Conservation (phyloP, 2,888 invertebrate species). For the Parthenolecanium corni region DNA sequence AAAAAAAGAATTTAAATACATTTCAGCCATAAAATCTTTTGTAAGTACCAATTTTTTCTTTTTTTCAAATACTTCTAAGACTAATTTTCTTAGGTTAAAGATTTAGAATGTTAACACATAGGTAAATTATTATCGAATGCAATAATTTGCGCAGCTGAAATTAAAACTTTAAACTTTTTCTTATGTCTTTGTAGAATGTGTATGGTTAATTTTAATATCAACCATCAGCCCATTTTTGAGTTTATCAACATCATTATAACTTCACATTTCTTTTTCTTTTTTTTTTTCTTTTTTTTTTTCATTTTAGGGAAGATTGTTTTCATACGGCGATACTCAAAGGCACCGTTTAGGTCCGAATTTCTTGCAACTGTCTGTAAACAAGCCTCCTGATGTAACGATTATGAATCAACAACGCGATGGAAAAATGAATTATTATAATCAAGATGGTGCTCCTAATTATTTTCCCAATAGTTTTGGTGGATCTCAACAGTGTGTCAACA, state of each 20-base stretch:
- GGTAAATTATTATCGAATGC: too few relatives aligned
- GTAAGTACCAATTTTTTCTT: too few relatives aligned
- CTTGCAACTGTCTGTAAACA: constrained; percentile 88
- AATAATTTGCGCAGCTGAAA: too few relatives aligned
- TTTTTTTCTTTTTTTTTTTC: not conserved
- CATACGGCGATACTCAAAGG: constrained; percentile 84
- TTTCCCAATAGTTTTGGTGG: constrained; percentile 93
- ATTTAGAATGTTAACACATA: too few relatives aligned
- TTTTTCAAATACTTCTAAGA: too few relatives aligned
- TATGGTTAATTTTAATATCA: too few relatives aligned
- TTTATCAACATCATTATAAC: not conserved
- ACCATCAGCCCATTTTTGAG: not conserved
- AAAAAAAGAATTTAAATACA: too few relatives aligned
- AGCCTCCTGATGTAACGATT: constrained; percentile 54
- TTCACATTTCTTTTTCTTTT: too few relatives aligned
- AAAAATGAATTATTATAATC: constrained; percentile 62
- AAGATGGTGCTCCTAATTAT: constrained; percentile 84
- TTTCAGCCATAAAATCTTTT: too few relatives aligned
- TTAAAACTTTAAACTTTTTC: too few relatives aligned
- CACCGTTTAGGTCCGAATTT: constrained; percentile 85
- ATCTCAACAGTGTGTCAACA: constrained; percentile 58
- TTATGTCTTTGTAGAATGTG: too few relatives aligned
- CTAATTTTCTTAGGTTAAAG: too few relatives aligned
- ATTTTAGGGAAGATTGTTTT: constrained; percentile 64
- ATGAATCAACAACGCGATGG: constrained; percentile 88